A percentile compares a stretch with the other conserved stretches of the same genome.
Conservation (phyloP, 2,888 invertebrate species). For the Himalopsyche tibetana region DNA sequence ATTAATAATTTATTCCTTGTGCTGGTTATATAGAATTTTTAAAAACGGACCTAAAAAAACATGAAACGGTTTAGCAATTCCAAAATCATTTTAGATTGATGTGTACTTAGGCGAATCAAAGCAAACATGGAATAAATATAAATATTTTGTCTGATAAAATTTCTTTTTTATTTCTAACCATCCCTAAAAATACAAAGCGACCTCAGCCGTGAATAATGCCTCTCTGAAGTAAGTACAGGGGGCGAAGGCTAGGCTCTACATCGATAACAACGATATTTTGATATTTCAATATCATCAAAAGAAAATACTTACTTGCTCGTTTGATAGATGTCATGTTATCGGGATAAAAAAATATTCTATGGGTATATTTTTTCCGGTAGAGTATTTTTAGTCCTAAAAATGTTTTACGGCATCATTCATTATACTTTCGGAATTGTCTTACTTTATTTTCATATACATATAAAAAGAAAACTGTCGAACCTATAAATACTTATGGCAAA, state of each 20-base stretch:
- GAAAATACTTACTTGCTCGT: constrained; percentile 25
- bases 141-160: too few relatives aligned
- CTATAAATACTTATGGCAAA: too few relatives aligned
- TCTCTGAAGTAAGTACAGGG: background rate
- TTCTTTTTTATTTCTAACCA: background rate
- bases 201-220: background rate
- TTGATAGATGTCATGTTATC: constrained; percentile 11
- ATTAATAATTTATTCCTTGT: too few relatives aligned
- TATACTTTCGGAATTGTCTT: background rate
- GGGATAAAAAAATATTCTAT: background rate
- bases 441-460: background rate
- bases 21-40: too few relatives aligned
- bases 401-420: background rate
- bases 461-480: too few relatives aligned
- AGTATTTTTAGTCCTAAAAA: background rate
- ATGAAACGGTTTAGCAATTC: too few relatives aligned
- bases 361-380: background rate
- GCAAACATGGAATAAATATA: too few relatives aligned
- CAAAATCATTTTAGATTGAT: too few relatives aligned
- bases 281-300: constrained; percentile 32
- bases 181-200: constrained; percentile 16
- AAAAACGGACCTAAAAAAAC: too few relatives aligned
- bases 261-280: constrained; percentile 12
- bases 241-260: background rate
- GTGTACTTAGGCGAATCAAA: too few relatives aligned